Conservation (phyloP, 2,797 vertebrate genomes). For the Champsocephalus gunnari region DNA sequence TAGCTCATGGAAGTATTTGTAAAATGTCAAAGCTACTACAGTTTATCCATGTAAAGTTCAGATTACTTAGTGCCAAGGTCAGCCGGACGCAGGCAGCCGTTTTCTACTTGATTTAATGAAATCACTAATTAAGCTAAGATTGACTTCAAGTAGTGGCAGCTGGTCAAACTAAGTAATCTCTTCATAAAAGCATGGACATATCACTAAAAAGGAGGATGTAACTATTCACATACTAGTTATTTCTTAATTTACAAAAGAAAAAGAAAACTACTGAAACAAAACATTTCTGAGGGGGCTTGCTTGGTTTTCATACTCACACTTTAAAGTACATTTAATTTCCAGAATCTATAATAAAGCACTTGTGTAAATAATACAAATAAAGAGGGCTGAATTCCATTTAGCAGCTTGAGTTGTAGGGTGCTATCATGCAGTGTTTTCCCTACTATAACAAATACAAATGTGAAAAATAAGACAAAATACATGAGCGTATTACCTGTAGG, state of each 20-base stretch:
- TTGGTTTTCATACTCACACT: not conserved
- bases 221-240: not conserved
- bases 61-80: slow-evolving; percentile 56
- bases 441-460: no score
- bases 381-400: not conserved
- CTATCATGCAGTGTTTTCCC: no score
- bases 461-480: not conserved
- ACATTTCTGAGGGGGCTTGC: not conserved
- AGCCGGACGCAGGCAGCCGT: slow-evolving; percentile 68
- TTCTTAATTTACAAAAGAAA: not conserved
- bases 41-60: slow-evolving; percentile 46
- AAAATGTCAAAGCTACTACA: not conserved
- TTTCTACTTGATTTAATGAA: slow-evolving; percentile 70
- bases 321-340: not conserved
- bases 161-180: not conserved
- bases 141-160: slow-evolving; percentile 3
- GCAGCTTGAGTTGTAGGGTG: not conserved
- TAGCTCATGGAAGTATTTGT: not conserved
- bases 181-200: slow-evolving; percentile 6
- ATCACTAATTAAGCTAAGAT: slow-evolving; percentile 59
- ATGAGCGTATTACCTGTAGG: slow-evolving; percentile 89
- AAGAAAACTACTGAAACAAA: not conserved
- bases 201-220: slow-evolving; percentile 4
- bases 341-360: not conserved
- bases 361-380: not conserved